Base-by-base conservation (phyloP, 2,888 invertebrate genomes). In the Saturnia pavonia region DNA sequence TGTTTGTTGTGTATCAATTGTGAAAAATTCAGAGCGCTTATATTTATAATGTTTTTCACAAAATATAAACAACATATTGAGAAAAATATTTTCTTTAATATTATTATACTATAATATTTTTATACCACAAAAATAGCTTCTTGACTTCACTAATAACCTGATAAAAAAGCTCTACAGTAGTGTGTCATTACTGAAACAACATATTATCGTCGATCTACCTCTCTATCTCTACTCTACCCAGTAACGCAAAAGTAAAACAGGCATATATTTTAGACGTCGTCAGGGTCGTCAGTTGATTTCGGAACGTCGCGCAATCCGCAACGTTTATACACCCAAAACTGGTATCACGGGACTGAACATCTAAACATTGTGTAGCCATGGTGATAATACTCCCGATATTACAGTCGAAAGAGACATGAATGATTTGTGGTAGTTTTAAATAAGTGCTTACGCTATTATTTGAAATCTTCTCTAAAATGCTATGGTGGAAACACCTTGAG, bases 401-500 rank as follows among this genome's bases (percentile, higher is more conserved):
- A 74, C 76, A 74, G 76, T 78, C 74, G 73, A 78, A 73, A 76
- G 71, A 80, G 79, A 84, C 80, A 81, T 81, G 77, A 78, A 82
- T 81, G 79, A 84, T 80, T 75, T 76, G 76, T 77, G 70, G 75
- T 81, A 82, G 79, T 78, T 81, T 84, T 76, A 77, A 80, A 77
- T 76, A 76, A 72, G 68, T 70, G 68, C 82, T 73, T 78, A 83
- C 81, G 81, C 80, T 79, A 77, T 74, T 79, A 73, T 75, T 78
- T 77, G 75, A 74, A 71, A 80, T 76, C 73, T 76, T 77, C 75
- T 75, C 73, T 82, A 92, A 87, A 83, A 94, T 94, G 94, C 87
- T 94, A 91, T 94, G 94, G 94, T 94, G 94, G 94, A 92, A 91
- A 86, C 93, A 94, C 78, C 83, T 92, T 72, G 90, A 92, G 77